Percentiles rank a stretch among this genome's conserved stretches.
phyloP scores from a whole-genome alignment of 1,140 invertebrate species.

The Drosophila lacteicornis region DNA sequence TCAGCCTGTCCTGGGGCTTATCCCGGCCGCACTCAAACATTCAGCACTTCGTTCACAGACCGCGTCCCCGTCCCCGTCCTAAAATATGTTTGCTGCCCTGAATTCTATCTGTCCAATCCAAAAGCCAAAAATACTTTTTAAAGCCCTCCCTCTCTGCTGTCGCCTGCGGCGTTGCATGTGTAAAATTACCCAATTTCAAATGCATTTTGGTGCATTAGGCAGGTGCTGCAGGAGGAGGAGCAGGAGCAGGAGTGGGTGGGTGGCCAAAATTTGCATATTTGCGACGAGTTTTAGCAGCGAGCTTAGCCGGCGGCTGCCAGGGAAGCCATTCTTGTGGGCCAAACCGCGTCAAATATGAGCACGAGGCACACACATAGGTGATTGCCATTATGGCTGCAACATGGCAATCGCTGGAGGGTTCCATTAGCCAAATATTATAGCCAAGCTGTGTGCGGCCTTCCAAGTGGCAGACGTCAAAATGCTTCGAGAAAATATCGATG shows the following conservation, averaged over 20 bases:
- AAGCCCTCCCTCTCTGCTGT: slow-evolving; percentile 12
- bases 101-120: slow-evolving; percentile 61
- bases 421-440: slow-evolving; percentile 70
- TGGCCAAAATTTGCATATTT: slow-evolving; percentile 69
- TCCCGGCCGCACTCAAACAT: slow-evolving; percentile 36
- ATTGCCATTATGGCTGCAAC: slow-evolving; percentile 44
- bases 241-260: slow-evolving; percentile 3
- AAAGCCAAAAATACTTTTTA: slow-evolving; percentile 71
- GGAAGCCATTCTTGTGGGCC: slow-evolving; percentile 25
- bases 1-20: slow-evolving; percentile 71
- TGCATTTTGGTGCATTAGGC: slow-evolving; percentile 77
- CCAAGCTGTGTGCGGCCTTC: slow-evolving; percentile 16
- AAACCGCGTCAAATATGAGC: slow-evolving; percentile 28
- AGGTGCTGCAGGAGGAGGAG: slow-evolving; percentile 4
- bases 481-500: slow-evolving; percentile 42
- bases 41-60: neutral
- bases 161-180: slow-evolving; percentile 65
- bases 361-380: slow-evolving; percentile 20
- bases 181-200: slow-evolving; percentile 78
- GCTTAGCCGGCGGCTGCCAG: slow-evolving; percentile 23
- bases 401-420: slow-evolving; percentile 37
- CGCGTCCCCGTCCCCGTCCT: neutral
- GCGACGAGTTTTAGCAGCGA: slow-evolving; percentile 34
- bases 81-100: slow-evolving; percentile 22
- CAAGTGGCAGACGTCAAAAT: slow-evolving; percentile 43